Evolutionary conservation across 2,888 invertebrate species (phyloP).

Genomic region (Balanococcus diminutus): DNA sequence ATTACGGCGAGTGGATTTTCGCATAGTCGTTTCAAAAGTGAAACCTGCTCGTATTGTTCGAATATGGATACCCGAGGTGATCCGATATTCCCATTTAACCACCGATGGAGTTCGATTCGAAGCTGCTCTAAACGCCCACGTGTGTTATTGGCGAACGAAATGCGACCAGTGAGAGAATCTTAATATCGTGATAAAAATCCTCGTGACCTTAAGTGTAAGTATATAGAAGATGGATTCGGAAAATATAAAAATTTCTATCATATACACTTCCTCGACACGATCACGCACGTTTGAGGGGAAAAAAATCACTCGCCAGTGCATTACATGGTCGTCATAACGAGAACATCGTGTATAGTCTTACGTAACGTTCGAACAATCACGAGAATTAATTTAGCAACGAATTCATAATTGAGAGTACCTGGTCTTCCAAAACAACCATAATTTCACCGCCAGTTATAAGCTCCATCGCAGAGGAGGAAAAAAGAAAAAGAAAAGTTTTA

Average conservation of each 20-base stretch:
- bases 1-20: not conserved
- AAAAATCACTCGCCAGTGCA: not conserved
- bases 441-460: not conserved
- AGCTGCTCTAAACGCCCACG: not conserved
- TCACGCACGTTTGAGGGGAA: not conserved
- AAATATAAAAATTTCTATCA: not conserved
- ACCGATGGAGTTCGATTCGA: not conserved
- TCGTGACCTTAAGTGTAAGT: not conserved
- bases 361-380: not conserved
- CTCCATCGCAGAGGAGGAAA: too few species aligned
- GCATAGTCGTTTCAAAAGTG: not conserved
- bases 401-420: not conserved
- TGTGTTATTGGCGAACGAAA: too few species aligned
- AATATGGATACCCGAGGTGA: not conserved
- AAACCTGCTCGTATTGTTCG: not conserved
- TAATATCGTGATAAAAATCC: not conserved
- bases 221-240: not conserved
- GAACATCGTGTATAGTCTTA: not conserved
- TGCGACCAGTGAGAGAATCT: not conserved
- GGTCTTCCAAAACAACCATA: not conserved
- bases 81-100: not conserved
- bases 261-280: not conserved
- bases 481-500: constrained; percentile 14
- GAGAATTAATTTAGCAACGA: constrained; percentile 17
- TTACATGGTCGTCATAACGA: not conserved